A percentile compares a stretch with the other conserved stretches of the same genome.
These are phyloP conservation scores for Chrysolina americana DNA, from an alignment of 2,888 invertebrate species.

Conservation along the genomic window DNA sequence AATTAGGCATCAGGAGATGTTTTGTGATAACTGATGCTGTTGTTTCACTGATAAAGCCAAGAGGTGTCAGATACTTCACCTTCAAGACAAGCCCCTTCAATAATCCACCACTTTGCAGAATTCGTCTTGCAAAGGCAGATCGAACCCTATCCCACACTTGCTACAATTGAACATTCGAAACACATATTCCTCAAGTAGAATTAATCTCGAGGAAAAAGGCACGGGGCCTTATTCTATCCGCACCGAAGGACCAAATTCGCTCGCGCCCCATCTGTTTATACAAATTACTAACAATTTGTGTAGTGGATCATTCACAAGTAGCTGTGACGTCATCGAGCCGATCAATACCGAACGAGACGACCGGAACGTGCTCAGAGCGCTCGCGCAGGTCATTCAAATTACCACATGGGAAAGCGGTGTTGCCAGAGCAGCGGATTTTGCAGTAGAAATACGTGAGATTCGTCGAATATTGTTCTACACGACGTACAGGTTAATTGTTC, in stretches of 20 bases:
- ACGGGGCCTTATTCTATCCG: slow-evolving; percentile 28
- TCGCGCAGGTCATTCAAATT: slow-evolving; percentile 37
- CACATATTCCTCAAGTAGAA: slow-evolving; percentile 48
- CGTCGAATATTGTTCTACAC: no score
- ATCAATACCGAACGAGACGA: slow-evolving; percentile 63
- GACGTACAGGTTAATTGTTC: no score
- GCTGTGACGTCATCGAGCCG: slow-evolving; percentile 64
- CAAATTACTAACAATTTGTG: slow-evolving; percentile 65
- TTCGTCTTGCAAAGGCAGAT: neutral
- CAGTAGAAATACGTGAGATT: neutral
- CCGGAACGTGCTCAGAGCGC: slow-evolving; percentile 54
- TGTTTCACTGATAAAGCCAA: no score
- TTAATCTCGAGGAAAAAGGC: slow-evolving; percentile 34
- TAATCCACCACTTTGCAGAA: neutral
- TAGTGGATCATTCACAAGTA: slow-evolving; percentile 67
- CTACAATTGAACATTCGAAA: slow-evolving; percentile 50
- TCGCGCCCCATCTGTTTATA: slow-evolving; percentile 51
- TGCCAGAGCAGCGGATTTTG: slow-evolving; percentile 4
- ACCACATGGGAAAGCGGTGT: slow-evolving; percentile 41
- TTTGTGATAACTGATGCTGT: no score
- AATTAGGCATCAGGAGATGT: no score
- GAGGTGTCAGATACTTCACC: neutral
- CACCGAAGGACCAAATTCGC: slow-evolving; percentile 45
- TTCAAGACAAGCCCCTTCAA: neutral
- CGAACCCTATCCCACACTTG: slow-evolving; percentile 33